A percentile compares a stretch with the other conserved stretches of the same genome.
Conservation (phyloP, 2,888 invertebrate genomes). For the Dusona sp. region DNA sequence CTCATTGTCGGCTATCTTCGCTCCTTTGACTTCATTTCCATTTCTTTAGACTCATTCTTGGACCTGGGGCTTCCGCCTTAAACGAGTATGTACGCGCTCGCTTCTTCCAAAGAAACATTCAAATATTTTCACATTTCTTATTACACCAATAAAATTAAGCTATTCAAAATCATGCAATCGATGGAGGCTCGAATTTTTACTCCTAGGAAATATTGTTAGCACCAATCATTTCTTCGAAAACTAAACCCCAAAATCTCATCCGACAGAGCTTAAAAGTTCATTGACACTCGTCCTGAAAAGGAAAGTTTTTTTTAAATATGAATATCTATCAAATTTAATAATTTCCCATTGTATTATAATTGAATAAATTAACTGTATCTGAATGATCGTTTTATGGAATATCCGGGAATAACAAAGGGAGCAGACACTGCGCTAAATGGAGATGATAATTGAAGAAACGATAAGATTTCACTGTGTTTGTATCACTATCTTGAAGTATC, state of each 20-base stretch:
- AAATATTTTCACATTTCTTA: not conserved
- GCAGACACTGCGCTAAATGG: not conserved
- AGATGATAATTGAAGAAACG: not conserved
- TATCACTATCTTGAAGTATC: not conserved
- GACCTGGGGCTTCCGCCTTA: not conserved
- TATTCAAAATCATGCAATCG: not conserved
- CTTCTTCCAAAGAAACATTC: not conserved
- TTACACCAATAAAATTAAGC: not conserved
- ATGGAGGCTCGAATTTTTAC: not conserved
- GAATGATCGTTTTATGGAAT: not conserved
- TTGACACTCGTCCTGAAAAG: not conserved
- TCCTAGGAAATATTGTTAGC: not conserved
- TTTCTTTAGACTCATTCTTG: not conserved
- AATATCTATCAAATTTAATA: not conserved
- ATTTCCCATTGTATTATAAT: not conserved
- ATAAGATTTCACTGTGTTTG: not conserved
- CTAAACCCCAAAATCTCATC: not conserved
- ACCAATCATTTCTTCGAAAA: not conserved
- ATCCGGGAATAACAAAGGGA: not conserved
- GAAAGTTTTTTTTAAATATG: not conserved
- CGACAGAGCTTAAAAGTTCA: not conserved
- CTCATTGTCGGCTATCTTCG: slow-evolving; percentile 35
- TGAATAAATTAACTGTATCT: not conserved
- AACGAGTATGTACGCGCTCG: not conserved
- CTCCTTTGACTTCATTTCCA: slow-evolving; percentile 18